phyloP scores from a whole-genome alignment of 2,888 invertebrate species.

The Alloplasta piceator region DNA sequence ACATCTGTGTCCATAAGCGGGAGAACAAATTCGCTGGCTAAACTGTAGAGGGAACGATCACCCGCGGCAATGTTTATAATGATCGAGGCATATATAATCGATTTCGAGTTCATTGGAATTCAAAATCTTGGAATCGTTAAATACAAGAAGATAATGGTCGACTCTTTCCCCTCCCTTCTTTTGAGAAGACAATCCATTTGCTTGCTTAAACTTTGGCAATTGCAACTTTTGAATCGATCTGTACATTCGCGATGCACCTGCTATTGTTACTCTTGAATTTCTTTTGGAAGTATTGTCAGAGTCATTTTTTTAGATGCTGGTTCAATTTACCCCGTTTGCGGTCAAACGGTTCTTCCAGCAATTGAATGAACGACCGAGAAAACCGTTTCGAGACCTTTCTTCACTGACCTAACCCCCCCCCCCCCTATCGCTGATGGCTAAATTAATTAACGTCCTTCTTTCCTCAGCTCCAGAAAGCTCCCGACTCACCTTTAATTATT shows the following conservation, averaged over 20 bases:
- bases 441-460: constrained; percentile 78
- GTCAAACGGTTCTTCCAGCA: neutral
- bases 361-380: neutral
- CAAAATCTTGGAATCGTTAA: constrained; percentile 58
- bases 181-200: neutral
- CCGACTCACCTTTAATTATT: constrained; percentile 78
- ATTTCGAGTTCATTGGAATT: constrained; percentile 27
- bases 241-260: no score
- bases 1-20: constrained; percentile 14
- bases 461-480: no score
- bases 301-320: no score
- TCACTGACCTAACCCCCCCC: constrained; percentile 40
- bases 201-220: no score
- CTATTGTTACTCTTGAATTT: no score
- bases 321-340: neutral
- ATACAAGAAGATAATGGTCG: constrained; percentile 24
- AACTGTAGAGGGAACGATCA: constrained; percentile 62
- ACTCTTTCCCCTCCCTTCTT: neutral
- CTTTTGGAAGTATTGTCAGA: no score
- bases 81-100: constrained; percentile 33
- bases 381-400: constrained; percentile 1
- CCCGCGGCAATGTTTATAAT: constrained; percentile 60
- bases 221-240: no score
- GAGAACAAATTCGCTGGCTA: constrained; percentile 42
- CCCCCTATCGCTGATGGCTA: constrained; percentile 65